Percentiles rank a stretch among this genome's conserved stretches.
Evolutionary conservation across 2,797 vertebrate species (phyloP).

Genomic region (Amblyraja radiata): DNA sequence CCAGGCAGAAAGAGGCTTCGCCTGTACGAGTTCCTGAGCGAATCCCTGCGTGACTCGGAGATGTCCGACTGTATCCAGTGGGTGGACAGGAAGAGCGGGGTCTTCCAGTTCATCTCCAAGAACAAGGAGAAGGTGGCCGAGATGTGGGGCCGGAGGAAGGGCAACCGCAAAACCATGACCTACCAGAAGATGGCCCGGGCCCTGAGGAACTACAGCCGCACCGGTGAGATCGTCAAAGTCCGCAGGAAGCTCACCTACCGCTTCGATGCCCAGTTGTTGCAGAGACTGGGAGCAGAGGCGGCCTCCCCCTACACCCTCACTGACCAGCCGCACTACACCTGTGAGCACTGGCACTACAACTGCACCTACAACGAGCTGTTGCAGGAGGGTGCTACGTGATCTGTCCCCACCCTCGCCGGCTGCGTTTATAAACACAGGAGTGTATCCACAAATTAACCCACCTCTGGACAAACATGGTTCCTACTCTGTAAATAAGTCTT

Average conservation of each 20-base stretch:
- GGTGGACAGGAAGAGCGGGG: conserved; percentile 79
- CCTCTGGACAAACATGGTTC: too few species aligned
- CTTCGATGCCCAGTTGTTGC: conserved; percentile 81
- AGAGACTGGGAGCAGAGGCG: conserved; percentile 57
- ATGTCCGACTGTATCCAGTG: conserved; percentile 94
- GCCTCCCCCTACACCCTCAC: conserved; percentile 46
- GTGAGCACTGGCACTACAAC: conserved; percentile 62
- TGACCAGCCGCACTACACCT: conserved; percentile 49
- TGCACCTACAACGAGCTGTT: conserved; percentile 56
- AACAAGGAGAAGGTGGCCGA: conserved; percentile 96
- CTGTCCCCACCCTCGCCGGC: not conserved
- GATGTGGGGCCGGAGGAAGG: conserved; percentile 91
- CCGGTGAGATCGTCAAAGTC: conserved; percentile 89
- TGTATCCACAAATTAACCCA: not conserved
- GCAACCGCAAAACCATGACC: conserved; percentile 97
- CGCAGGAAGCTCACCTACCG: conserved; percentile 94
- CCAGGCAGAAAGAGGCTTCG: conserved; percentile 88
- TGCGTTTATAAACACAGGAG: not conserved
- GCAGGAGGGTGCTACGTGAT: conserved; percentile 57
- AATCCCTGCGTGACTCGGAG: conserved; percentile 76
- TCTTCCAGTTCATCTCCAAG: conserved; percentile 95
- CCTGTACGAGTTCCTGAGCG: conserved; percentile 86
- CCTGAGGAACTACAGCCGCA: conserved; percentile 89
- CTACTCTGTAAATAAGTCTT: too few species aligned
- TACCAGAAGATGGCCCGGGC: conserved; percentile 99